Evolutionary conservation across 2,113 vertebrate genomes (phyloP), one percentile per base, ranked within the genome.

Genomic region (Polypterus bichir): DNA sequence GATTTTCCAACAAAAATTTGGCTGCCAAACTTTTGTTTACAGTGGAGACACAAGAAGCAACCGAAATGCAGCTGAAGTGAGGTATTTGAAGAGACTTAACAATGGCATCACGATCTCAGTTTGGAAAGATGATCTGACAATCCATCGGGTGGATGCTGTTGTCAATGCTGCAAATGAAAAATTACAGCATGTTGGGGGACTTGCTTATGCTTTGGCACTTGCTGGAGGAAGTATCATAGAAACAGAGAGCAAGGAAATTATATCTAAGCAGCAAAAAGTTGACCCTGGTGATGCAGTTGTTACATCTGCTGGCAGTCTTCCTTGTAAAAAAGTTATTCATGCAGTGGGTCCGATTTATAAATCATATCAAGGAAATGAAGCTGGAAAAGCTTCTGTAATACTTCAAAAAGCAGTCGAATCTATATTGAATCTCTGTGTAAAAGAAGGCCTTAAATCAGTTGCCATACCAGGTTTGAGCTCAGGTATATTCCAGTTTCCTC

Each of bases 401-500:
- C 79, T 98, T 57, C 0, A 2, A 4, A 0, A 0, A 0, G 71
- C 75, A 46, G 75, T 95, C 55, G 0, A 0, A 0, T 86, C 2
- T 10, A 79, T 93, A 65, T 75, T 98, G 49, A 0, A 0, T 0
- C 58, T 0, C 1, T 79, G 72, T 6, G 49, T 6, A 5, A 0
- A 0, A 5, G 0, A 45, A 1, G 1, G 0, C 1, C 8, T 45
- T 1, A 0, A 6, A 1, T 83, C 84, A 57, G 80, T 98, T 68
- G 93, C 92, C 60, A 91, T 98, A 67, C 93, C 94, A 66, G 92
- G 92, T 8, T 57, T 97, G 63, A 93, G 93, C 75, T 96, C 92
- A 8, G 93, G 92, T 5, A 0, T 91, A 68, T 95, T 83, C 68
- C 64, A 69, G 52, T 96, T 88, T 66, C 94, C 94, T 0, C 45